These are phyloP conservation scores for Taeniopygia guttata DNA, from an alignment of 2,797 vertebrate species.

Conservation along the genomic window DNA sequence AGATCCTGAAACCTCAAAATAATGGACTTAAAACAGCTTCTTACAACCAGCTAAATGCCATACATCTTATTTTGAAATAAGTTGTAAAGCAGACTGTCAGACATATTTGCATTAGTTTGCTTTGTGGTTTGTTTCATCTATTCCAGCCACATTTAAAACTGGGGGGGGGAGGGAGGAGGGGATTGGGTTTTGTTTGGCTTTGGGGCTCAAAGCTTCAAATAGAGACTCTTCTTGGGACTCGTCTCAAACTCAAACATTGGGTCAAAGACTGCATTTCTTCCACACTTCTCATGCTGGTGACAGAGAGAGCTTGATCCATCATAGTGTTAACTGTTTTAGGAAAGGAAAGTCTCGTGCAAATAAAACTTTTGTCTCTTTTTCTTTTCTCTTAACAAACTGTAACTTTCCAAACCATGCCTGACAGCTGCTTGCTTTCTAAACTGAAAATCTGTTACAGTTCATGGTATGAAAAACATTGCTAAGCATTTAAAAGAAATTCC, in stretches of 20 bases:
- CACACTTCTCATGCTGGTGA: not conserved
- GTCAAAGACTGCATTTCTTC: not conserved
- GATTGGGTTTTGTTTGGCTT: not conserved
- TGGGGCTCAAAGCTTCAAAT: not conserved
- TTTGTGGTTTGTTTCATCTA: not conserved
- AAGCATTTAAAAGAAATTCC: not conserved
- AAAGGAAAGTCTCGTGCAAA: not conserved
- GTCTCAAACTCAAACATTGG: not conserved
- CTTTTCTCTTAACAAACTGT: not conserved
- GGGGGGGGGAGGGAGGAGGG: accelerated
- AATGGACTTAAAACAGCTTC: not conserved
- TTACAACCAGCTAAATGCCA: not conserved
- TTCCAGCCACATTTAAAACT: not conserved
- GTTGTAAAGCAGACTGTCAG: not conserved
- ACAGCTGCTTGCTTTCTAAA: not conserved
- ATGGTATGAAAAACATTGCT: not conserved
- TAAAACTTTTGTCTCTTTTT: not conserved
- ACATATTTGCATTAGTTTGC: not conserved
- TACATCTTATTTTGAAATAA: not conserved
- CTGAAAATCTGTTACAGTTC: not conserved
- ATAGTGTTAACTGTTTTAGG: not conserved
- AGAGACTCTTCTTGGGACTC: not conserved
- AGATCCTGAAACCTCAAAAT: not conserved
- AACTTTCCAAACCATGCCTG: not conserved
- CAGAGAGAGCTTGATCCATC: not conserved